Base-by-base conservation (phyloP, 2,888 invertebrate species). In the Mycalesis mineus region DNA sequence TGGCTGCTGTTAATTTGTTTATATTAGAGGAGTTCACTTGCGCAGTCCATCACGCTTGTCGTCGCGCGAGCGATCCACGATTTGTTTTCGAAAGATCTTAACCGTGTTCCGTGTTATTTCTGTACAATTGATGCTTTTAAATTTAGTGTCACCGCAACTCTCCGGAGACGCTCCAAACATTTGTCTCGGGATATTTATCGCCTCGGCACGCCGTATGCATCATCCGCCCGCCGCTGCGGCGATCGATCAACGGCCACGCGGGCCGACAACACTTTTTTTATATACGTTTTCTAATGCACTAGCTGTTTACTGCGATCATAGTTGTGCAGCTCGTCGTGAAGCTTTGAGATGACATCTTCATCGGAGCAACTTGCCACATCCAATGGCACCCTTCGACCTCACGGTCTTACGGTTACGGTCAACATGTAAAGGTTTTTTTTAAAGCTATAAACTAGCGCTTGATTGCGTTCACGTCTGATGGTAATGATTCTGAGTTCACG, bases 101-200 rank as follows among this genome's bases (percentile, higher is more conserved):
- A 87, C 88, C 86, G 83, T 88, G 88, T 88, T 87, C 81, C 80
- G 81, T 11, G 87, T 88, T 88, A 88, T 89, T 89, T 87, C 84
- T 83, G 88, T 88, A 85, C 88, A 86, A 88, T 88, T 84, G 88
- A 85, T 81, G 88, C 88, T 86, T 87, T 88, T 87, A 89, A 88
- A 89, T 89, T 84, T 85, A 88, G 88, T 89, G 88, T 86, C 88
- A 84, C 87, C 86, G 86, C 87, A 82, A 77, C 83, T 87, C 88
- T 81, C 85, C 69, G 77, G 87, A 85, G 88, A 86, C 85, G 85
- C 76, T 81, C 80, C 75, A 78, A 84, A 82, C 88, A 88, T 89
- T 89, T 88, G 88, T 89, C 88, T 87, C 75, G 77, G 85, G 81
- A 86, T 89, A 89, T 89, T 88, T 88, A 89, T 88, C 84, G 86